Conservation (phyloP, 2,888 invertebrate genomes). For the Hemaris fuciformis region DNA sequence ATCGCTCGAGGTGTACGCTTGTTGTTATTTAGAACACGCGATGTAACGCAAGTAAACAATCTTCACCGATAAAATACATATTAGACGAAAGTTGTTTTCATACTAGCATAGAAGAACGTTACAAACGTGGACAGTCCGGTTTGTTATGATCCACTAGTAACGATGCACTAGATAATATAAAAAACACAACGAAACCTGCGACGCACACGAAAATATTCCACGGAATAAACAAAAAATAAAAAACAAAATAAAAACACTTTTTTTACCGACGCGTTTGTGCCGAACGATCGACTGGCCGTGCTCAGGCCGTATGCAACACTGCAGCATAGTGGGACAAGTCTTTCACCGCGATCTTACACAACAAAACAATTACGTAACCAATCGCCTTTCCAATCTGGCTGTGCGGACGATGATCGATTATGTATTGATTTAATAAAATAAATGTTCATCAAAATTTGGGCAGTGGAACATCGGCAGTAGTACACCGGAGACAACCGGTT, state of each 20-base stretch:
- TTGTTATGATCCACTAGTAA: too few relatives aligned
- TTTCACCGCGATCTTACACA: constrained; percentile 72
- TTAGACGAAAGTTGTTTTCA: constrained; percentile 5
- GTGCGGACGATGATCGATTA: constrained; percentile 38
- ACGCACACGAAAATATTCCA: neutral
- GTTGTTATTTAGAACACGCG: neutral
- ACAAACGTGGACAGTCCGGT: neutral
- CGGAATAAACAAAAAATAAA: neutral
- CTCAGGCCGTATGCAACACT: constrained; percentile 61
- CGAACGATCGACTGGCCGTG: constrained; percentile 45
- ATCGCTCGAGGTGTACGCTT: too few relatives aligned
- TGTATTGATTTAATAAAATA: constrained; percentile 18
- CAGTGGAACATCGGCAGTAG: neutral
- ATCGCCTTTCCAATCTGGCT: constrained; percentile 70
- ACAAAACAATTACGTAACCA: constrained; percentile 61
- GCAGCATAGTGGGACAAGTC: constrained; percentile 58
- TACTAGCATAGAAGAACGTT: neutral
- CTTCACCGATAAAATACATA: neutral
- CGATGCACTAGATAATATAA: neutral
- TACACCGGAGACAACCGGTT: constrained; percentile 24
- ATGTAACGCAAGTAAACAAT: neutral
- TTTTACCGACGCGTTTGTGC: neutral
- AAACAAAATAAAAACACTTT: too few relatives aligned
- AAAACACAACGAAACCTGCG: neutral
- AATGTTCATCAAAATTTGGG: constrained; percentile 10